Conservation (phyloP, 2,888 invertebrate genomes). For the Teleogryllus oceanicus region DNA sequence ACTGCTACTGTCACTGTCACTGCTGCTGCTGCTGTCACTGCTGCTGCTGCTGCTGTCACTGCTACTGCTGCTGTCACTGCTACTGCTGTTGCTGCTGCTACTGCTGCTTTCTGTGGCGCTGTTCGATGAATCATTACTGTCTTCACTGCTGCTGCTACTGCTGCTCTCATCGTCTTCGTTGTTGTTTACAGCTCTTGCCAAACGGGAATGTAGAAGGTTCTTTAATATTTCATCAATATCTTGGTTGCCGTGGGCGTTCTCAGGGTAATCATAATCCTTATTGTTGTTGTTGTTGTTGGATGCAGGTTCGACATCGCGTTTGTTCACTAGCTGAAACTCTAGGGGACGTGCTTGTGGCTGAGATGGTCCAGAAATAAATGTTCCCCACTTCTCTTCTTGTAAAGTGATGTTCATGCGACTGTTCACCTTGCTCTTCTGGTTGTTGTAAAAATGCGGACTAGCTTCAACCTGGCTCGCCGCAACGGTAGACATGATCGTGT, state of each 20-base stretch:
- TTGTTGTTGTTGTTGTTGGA: too few relatives aligned
- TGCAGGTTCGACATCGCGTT: too few relatives aligned
- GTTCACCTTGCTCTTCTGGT: not conserved
- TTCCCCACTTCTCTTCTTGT: not conserved
- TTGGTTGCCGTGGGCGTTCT: not conserved
- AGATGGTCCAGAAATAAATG: not conserved
- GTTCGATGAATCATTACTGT: conserved; percentile 28
- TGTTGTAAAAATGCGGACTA: not conserved
- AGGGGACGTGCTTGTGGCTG: not conserved
- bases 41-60: not conserved
- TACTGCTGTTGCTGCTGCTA: conserved; percentile 12
- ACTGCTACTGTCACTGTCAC: not conserved
- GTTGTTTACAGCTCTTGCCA: not conserved
- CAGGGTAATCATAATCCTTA: not conserved
- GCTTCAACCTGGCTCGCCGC: not conserved
- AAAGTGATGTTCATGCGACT: not conserved
- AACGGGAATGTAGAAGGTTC: not conserved
- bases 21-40: conserved; percentile 24
- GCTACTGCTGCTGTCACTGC: not conserved
- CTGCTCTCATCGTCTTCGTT: conserved; percentile 33
- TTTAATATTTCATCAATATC: not conserved
- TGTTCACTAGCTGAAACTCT: not conserved
- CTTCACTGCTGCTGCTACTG: conserved; percentile 30
- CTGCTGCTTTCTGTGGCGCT: conserved; percentile 29
- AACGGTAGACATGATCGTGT: not conserved